phyloP scores from a whole-genome alignment of 1,140 invertebrate genomes.

The Drosophila ogumai region DNA sequence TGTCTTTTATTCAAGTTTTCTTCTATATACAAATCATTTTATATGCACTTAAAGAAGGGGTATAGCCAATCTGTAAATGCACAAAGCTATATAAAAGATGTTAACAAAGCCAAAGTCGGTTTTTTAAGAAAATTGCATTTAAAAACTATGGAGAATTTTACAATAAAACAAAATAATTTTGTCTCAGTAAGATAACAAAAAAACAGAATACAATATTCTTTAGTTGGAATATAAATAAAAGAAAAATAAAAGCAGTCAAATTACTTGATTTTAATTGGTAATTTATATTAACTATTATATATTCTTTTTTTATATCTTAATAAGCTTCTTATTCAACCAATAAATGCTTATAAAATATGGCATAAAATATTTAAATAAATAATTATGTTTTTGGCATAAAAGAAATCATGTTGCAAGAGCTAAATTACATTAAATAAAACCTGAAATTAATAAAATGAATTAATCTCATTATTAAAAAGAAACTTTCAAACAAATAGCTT shows the following conservation, averaged over 20 bases:
- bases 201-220: not conserved
- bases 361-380: not conserved
- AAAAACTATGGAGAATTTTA: too few species aligned
- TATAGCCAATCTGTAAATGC: too few species aligned
- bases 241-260: not conserved
- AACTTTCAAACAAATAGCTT: not conserved
- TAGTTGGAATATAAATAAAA: not conserved
- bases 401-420: not conserved
- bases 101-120: not conserved
- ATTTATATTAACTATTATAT: not conserved
- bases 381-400: not conserved
- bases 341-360: not conserved
- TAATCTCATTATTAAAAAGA: not conserved
- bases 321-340: not conserved
- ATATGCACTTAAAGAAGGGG: not conserved
- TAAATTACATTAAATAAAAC: not conserved
- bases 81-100: not conserved
- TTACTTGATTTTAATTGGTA: not conserved
- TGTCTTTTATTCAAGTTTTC: not conserved
- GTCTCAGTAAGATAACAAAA: too few species aligned
- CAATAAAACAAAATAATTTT: too few species aligned
- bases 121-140: too few species aligned
- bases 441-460: too few species aligned
- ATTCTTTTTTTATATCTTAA: too few species aligned
- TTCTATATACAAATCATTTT: not conserved